Base-by-base conservation (phyloP, 2,113 vertebrate genomes). In the Nannobrachium achirus region DNA sequence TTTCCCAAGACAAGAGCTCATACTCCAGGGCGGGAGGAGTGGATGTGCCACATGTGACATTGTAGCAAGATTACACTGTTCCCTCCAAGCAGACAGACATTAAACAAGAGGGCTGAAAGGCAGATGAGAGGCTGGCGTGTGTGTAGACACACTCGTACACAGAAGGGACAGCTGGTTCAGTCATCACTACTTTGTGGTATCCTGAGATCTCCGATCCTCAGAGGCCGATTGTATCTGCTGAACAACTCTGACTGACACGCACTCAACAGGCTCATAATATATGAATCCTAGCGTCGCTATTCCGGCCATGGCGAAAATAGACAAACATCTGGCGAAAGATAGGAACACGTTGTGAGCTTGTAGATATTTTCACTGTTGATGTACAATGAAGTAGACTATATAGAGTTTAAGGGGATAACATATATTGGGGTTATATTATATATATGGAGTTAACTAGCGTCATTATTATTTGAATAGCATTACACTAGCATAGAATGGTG, bases 111-210 rank as follows among this genome's bases (percentile, higher is more conserved):
- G 63, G 72, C 73, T 82, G 81, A 42, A 58, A 75, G 78, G 74
- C 78, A 74, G 72, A 79, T 67, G 66, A 75, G 80, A 71, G 63
- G 75, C 73, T 63, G 66, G 52, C 33, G 69, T 80, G 76, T 15
- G 48, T 74, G 62, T 64, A 64, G 77, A 51, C 65, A 66, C 65
- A 66, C 64, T 41, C 79, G 75, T 70, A 83, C 69, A 76, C 71
- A 63, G 48, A 75, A 55, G 58, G 73, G 71, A 84, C 87, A 90
- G 84, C 84, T 89, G 82, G 60, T 89, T 58, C 55, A 81, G 70
- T 90, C 84, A 88, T 89, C 78, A 83, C 69, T 65, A 57, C 73
- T 56, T 65, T 66, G 16, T 52, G 44, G 61, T 42, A 55, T 66
- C 71, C 55, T 55, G 52, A 53, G 66, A 11, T 67, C 81, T 64